Evolutionary conservation across 2,888 invertebrate species (phyloP), one percentile per base, ranked within the genome.

Genomic region (Perdita meconis): DNA sequence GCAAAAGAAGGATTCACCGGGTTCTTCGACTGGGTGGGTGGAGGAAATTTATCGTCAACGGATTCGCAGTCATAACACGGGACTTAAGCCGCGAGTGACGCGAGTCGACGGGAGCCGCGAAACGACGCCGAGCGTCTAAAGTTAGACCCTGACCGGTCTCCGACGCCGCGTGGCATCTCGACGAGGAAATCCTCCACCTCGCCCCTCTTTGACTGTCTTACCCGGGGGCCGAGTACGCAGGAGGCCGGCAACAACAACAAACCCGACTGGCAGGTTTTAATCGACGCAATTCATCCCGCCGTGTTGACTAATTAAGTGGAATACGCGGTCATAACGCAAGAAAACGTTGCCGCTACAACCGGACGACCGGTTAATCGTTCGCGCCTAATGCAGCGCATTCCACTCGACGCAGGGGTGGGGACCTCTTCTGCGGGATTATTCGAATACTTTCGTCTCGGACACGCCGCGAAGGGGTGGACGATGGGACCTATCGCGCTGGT

Each of bases 11-110:
- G n/a, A n/a, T n/a, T n/a, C n/a, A n/a, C n/a, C 16, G 30, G 16
- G 13, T 36, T 10, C 26, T 16, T 10, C 12, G 30, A 42, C 2
- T 16, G 42, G 16, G 22, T 36, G n/a, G 34, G 47, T 13, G 24
- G 59, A 22, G 38, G 60, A 69, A 80, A 81, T 82, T 86, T 84
- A 83, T 82, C 79, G 86, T 72, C 50, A 64, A 81, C 81, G 80
- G 84, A 87, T 87, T 83, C 76, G 76, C 82, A 84, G 86, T 82
- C 83, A 85, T 83, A 85, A 86, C 82, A 85, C 81, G 72, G 68
- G 59, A 73, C 66, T 81, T 70, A 69, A 78, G 57, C 56, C 47
- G 56, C 82, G 82, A 74, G 78, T 60, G 53, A 60, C 76, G 75
- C 59, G 73, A 69, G 44, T 40, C 51, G 55, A 60, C 24, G 61